Evolutionary conservation across 1,140 invertebrate genomes (phyloP).

Genomic region (Papilio glaucus): DNA sequence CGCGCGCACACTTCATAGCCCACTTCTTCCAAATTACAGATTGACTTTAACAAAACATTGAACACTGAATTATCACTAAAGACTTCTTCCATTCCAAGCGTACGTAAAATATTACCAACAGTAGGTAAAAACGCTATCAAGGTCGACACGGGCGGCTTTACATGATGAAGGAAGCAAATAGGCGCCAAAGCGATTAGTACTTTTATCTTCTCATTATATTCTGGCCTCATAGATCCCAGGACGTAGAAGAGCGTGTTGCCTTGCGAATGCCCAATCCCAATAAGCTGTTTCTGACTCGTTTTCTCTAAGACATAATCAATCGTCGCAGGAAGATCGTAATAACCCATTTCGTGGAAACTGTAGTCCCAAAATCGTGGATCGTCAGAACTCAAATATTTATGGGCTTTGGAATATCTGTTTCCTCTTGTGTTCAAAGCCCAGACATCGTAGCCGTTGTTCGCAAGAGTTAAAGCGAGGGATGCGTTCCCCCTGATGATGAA

Average conservation of each 20-base stretch:
- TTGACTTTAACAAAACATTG: conserved; percentile 16
- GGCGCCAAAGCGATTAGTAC: conserved; percentile 86
- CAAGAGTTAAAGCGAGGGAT: conserved; percentile 69
- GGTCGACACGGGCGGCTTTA: conserved; percentile 38
- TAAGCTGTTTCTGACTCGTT: conserved; percentile 76
- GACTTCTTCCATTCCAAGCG: conserved; percentile 47
- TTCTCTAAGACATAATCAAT: conserved; percentile 85
- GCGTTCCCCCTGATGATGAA: conserved; percentile 84
- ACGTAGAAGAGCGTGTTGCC: conserved; percentile 86
- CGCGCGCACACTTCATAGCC: conserved; percentile 49
- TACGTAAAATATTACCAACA: conserved; percentile 39
- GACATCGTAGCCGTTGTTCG: conserved; percentile 85
- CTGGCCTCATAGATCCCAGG: conserved; percentile 84
- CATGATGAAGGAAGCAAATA: conserved; percentile 66
- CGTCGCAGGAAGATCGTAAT: conserved; percentile 86
- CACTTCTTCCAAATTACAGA: conserved; percentile 42
- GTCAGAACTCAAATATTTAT: conserved; percentile 77
- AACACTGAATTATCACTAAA: conserved; percentile 45
- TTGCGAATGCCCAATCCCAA: conserved; percentile 77
- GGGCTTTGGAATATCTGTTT: conserved; percentile 86
- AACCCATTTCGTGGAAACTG: conserved; percentile 85
- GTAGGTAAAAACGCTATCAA: conserved; percentile 38
- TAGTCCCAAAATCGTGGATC: conserved; percentile 84
- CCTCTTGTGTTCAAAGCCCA: conserved; percentile 89
- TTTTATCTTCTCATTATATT: conserved; percentile 85